Evolutionary conservation across 2,113 vertebrate species (phyloP), one percentile per base, ranked within the genome.

Genomic region (Globicephala melas): DNA sequence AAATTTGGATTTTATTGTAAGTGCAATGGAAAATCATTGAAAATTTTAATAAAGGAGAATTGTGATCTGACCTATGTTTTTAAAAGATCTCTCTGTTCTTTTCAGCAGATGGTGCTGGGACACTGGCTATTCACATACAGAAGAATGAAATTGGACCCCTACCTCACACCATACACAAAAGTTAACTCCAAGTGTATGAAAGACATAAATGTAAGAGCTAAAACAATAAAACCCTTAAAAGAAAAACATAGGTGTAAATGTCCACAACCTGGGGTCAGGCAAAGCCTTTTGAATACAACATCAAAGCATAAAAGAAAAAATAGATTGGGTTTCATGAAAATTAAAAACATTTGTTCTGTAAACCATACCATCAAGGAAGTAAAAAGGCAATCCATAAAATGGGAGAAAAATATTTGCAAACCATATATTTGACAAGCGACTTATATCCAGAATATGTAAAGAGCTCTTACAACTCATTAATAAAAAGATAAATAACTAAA

Each of bases 231-330:
- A 92, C 23, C 44, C 70, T 50, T 83, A 12, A 25, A 87, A 82
- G n/a, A 95, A 93, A 89, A 83, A 26, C 21, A n/a, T 21, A 55
- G 0, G 44, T 74, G 3, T 80, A 68, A 77, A 85, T 63, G 14
- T 85, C 41, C 26, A 67, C 67, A 31, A 58, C 8, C n/a, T 47
- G 25, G 11, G 7, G 15, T 85, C 84, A 89, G 33, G 58, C 47
- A 94, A 77, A 93, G 15, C 18, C 21, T 73, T 91, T 87, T 89
- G 62, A 10, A 47, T 38, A 82, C 1, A 21, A 89, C 26, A 93
- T 70, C 65, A 95, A 89, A 94, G 10, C 31, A 73, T 62, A 89
- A 50, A 88, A 89, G 17, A 80, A 92, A 83, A 84, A 93, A 82
- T 58, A 65, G 12, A 23, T 81, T 71, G 20, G 14, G 2, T 1